These are phyloP conservation scores for Chironomus riparius DNA, from an alignment of 2,888 invertebrate species.

Conservation along the genomic window DNA sequence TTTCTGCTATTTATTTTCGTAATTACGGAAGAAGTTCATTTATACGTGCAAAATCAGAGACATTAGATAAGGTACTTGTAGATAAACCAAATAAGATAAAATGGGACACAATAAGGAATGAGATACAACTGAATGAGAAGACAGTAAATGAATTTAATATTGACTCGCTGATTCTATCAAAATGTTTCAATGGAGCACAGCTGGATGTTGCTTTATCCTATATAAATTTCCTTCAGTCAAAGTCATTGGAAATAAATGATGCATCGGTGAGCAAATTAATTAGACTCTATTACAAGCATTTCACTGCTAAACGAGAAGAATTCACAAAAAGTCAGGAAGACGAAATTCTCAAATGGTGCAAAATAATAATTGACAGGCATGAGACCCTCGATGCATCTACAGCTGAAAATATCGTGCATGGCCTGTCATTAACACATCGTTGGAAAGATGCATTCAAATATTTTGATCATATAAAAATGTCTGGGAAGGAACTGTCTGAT, in stretches of 20 bases:
- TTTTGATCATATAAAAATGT: constrained; percentile 49
- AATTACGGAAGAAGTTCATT: not conserved
- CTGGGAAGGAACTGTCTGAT: constrained; percentile 31
- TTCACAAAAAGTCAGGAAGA: constrained; percentile 45
- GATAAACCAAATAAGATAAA: not conserved
- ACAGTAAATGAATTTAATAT: not conserved
- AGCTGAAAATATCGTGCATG: constrained; percentile 52
- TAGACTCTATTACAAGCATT: constrained; percentile 43
- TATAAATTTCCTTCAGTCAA: constrained; percentile 46
- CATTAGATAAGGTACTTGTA: not conserved
- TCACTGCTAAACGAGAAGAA: constrained; percentile 35
- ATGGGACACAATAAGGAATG: not conserved
- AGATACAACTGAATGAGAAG: not conserved
- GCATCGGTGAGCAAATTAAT: constrained; percentile 52
- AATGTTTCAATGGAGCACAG: not conserved
- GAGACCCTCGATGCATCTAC: constrained; percentile 51
- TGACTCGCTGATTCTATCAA: constrained; percentile 8
- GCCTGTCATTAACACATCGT: constrained; percentile 52
- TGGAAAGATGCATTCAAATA: constrained; percentile 56
- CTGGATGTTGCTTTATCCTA: constrained; percentile 42
- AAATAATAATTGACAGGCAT: constrained; percentile 45
- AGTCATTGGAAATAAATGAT: constrained; percentile 46
- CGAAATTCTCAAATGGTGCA: constrained; percentile 48
- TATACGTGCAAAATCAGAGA: too few species aligned
- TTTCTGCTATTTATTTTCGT: too few species aligned